Evolutionary conservation across 1,140 invertebrate species (phyloP).

Genomic region (Pantala flavescens): DNA sequence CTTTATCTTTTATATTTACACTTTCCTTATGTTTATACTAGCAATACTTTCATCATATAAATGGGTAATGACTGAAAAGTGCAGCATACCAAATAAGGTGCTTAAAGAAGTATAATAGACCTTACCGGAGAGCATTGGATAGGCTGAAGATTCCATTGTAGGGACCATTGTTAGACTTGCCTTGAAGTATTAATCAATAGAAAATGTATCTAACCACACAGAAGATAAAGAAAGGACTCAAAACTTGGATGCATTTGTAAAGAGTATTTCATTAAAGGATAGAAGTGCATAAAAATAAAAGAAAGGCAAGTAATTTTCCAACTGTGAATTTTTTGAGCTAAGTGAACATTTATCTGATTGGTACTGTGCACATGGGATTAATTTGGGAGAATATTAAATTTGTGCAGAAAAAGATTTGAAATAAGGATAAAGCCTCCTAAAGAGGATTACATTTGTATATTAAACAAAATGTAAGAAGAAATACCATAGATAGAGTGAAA

Average conservation of each 20-base stretch:
- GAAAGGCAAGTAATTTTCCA: not conserved
- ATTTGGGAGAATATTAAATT: not conserved
- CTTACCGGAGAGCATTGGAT: not conserved
- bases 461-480: not conserved
- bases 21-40: no score
- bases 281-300: not conserved
- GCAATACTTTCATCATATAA: no score
- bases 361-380: not conserved
- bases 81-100: not conserved
- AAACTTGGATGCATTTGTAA: not conserved
- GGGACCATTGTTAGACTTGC: not conserved
- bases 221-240: not conserved
- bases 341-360: not conserved
- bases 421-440: not conserved
- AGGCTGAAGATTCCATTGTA: not conserved
- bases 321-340: not conserved
- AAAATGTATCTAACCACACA: not conserved
- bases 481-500: not conserved
- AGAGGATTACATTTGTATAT: not conserved
- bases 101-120: not conserved
- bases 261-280: not conserved
- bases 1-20: no score
- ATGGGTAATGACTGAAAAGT: not conserved
- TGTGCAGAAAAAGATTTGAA: not conserved
- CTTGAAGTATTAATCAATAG: not conserved